Base-by-base conservation (phyloP, 1,140 invertebrate species). In the Drosophila elegans region DNA sequence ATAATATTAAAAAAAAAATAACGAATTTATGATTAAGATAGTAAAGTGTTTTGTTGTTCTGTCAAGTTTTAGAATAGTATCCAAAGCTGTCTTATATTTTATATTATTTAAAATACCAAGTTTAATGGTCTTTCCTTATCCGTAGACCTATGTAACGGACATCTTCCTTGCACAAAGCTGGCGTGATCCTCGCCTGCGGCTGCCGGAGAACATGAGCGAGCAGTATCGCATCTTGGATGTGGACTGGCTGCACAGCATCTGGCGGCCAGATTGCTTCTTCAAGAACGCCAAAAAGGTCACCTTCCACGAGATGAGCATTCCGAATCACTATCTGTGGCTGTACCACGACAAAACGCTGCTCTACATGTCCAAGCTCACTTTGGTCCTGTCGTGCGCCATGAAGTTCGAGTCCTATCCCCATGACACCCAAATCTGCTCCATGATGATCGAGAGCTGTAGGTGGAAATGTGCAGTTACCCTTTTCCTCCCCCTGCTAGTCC, bases 221-320 rank as follows among this genome's bases (percentile, higher is more conserved):
- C 97, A 97, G 80, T 98, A 98, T 92, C 94, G 97, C 62, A 97
- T 98, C 84, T 93, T 98, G 55, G 97, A 97, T 91, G 97, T 98
- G 21, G 96, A 97, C 77, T 98, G 97, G 97, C 93, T 98, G 76
- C 96, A 97, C 92, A 96, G 95, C 91, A 98, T 98, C 91, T 98
- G 97, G 97, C 94, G 97, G 59, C 97, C 97, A 0, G 97, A 98
- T 93, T 97, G 96, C 91, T 97, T 98, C 93, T 98, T 98, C 91
- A 98, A 97, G 93, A 98, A 98, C 92, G 97, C 97, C 39, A 98
- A 98, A 92, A 97, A 97, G 91, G 97, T 98, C 27, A 98, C 97
- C 2, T 98, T 98, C 80, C 97, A 98, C 77, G 97, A 98, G 93
- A 98, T 98, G 97, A 97, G 96, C 88, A 97, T 98, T 92, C 97